Evolutionary conservation across 2,797 vertebrate species (phyloP).

Genomic region (Parauchenoglanis punctatus): DNA sequence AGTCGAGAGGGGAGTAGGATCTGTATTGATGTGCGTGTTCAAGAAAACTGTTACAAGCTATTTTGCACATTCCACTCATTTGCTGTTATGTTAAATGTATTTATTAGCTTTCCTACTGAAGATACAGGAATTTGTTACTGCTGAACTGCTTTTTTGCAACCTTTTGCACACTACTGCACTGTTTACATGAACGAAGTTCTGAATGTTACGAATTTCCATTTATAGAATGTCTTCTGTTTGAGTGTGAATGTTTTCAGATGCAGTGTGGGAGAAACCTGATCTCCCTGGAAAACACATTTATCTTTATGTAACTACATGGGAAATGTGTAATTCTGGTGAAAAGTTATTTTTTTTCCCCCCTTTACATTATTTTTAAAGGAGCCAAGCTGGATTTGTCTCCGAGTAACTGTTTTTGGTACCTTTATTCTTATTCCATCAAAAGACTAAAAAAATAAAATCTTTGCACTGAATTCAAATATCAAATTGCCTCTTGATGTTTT

Average conservation of each 20-base stretch:
- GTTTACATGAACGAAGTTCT: background rate
- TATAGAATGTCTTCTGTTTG: background rate
- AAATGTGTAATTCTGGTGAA: background rate
- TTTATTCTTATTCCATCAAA: background rate
- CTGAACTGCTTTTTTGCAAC: background rate
- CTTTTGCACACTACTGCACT: conserved; percentile 18
- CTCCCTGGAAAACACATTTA: background rate
- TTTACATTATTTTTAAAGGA: background rate
- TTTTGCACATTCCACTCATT: conserved; percentile 11
- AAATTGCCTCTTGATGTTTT: background rate
- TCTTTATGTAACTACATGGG: background rate
- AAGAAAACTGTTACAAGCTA: background rate
- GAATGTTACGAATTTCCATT: background rate
- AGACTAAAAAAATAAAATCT: background rate
- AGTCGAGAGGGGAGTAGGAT: background rate
- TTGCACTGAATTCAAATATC: background rate
- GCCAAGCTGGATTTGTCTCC: conserved; percentile 15
- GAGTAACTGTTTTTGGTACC: background rate
- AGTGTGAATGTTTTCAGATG: background rate
- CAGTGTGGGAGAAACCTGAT: background rate
- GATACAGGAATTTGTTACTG: background rate
- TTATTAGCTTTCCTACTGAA: background rate
- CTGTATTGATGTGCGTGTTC: background rate
- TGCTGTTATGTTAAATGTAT: background rate
- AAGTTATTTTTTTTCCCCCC: background rate